Evolutionary conservation across 2,113 vertebrate genomes (phyloP), one percentile per base, ranked within the genome.

Genomic region (Corydoras sp.): DNA sequence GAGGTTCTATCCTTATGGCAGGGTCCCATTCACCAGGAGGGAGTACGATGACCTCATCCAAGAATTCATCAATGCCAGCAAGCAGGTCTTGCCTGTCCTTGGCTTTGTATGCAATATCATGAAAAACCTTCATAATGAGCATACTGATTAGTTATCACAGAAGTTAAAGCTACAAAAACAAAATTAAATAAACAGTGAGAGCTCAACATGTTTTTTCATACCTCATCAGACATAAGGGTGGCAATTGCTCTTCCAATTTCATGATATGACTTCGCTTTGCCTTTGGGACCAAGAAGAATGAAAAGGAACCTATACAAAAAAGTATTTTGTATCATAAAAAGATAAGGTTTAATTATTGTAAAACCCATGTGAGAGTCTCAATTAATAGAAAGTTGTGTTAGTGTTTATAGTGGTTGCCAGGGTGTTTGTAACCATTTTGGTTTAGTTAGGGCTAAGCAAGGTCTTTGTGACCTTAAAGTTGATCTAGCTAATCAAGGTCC

Each of bases 11-110:
- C 87, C 97, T 91, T 81, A 99, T 99, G 18, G 93, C 80, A 1
- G 97, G 97, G 74, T 99, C 97, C 97, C 97, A 99, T 65, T 99
- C 97, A 12, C 96, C 97, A 0, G 97, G 97, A 4, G 97, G 97
- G 64, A 99, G 95, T 54, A 99, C 97, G 9, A 99, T 97, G 69
- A 99, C 97, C 84, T 99, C 96, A 63, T 99, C 97, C 75, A 99
- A 87, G 83, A 99, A 99, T 81, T 99, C 96, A 6, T 98, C 95
- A 1, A 99, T 98, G 63, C 97, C 97, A 24, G 96, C 96, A 0
- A 99, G 88, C 75, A 99, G 88, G 81, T 99, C 97, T 29, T 95
- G 92, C 77, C 94, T 89, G 82, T 98, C 93, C 90, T 95, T 98
- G 67, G 97, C 96, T 86, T 99, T 99, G 73, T 99, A 99, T 13